Evolutionary conservation across 2,797 vertebrate genomes (phyloP), one percentile per base, ranked within the genome.

Genomic region (Dallia pectoralis): DNA sequence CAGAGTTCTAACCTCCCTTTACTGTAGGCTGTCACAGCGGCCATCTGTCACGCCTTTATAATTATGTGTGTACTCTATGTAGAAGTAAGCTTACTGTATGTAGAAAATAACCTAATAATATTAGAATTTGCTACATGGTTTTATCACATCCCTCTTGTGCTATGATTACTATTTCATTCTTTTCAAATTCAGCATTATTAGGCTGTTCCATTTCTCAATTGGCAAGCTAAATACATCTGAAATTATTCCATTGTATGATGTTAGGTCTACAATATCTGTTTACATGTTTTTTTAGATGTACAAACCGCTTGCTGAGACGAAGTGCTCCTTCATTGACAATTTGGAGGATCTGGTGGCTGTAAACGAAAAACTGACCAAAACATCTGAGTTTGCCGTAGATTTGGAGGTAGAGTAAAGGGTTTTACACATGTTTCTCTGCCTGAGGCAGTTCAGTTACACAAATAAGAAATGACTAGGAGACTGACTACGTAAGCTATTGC

Each of bases 301-400:
- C 79, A 93, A 90, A 75, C 90, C 94, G 9, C 33, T 97, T 22
- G 75, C 71, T 2, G 95, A 97, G 73, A 95, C 95, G 0, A 93
- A 87, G 25, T 96, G 91, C 78, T 91, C 90, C 51, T 95, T 96
- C n/a, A 80, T 99, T 16, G 89, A 93, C 56, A 92, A 91, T 0
- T 84, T 99, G 89, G 95, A 97, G 25, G 92, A 95, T 40, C 87
- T 99, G 62, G 96, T 95, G 67, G 91, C 92, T 59, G 84, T 99
- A 66, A 99, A 97, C 12, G 96, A 97, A 77, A 98, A 95, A 78
- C 94, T 99, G 7, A 89, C 91, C 79, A 87, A 81, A 36, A 90
- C 90, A 44, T 84, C 93, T 14, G 98, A 97, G 78, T 97, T 99
- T 86, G 96, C 97, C 0, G 92, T 99, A 75, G 97, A 99, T 79